Conservation (phyloP, 2,797 vertebrate genomes). For the Botia almorhae region DNA sequence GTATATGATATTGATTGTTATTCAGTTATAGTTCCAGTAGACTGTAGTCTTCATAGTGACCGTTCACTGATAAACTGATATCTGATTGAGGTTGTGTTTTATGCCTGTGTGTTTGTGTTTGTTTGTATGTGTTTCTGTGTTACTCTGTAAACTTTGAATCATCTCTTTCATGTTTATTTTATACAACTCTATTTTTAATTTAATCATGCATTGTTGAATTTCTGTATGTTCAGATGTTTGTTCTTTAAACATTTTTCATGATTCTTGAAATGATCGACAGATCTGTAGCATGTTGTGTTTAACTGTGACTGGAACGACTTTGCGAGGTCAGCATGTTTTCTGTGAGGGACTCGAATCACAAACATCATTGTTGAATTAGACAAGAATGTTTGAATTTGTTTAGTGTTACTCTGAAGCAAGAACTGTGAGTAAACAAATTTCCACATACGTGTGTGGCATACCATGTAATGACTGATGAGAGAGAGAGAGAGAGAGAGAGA, state of each 20-base stretch:
- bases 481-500: not conserved
- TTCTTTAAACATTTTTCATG: too few species aligned
- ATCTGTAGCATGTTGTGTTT: constrained; percentile 21
- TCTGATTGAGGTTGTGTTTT: not conserved
- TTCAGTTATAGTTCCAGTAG: constrained; percentile 16
- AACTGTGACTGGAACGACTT: not conserved
- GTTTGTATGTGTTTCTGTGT: not conserved
- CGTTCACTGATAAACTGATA: constrained; percentile 2
- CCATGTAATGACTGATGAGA: not conserved
- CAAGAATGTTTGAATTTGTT: not conserved
- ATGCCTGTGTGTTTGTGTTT: constrained; percentile 4
- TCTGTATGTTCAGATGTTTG: constrained; percentile 10
- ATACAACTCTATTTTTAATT: constrained; percentile 34
- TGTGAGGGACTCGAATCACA: not conserved
- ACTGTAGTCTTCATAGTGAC: not conserved
- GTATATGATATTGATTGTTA: constrained; percentile 9
- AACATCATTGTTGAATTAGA: not conserved
- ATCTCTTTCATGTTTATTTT: constrained; percentile 13
- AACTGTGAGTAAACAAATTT: not conserved
- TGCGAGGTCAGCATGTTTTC: not conserved
- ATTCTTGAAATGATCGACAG: not conserved
- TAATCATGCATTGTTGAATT: constrained; percentile 29
- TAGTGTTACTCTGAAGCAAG: not conserved
- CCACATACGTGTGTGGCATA: not conserved
- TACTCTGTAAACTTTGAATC: not conserved